A percentile compares a stretch with the other conserved stretches of the same genome.
Conservation (phyloP, 2,797 vertebrate genomes). For the Semotilus atromaculatus region DNA sequence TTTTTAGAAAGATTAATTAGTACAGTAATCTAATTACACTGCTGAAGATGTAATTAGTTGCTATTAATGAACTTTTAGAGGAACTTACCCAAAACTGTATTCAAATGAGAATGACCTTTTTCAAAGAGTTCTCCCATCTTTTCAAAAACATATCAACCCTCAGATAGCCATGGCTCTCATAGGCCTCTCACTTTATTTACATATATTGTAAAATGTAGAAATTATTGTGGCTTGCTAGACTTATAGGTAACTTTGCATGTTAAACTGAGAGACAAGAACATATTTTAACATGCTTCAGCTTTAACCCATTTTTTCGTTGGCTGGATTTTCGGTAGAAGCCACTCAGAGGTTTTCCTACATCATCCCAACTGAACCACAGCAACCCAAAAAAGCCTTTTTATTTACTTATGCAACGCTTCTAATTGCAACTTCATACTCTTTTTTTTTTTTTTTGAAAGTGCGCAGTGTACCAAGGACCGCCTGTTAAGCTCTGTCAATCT, state of each 20-base stretch:
- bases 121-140: background rate
- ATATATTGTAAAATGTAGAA: background rate
- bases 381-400: constrained; percentile 5
- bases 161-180: background rate
- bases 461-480: background rate
- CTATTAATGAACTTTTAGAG: no score
- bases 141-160: background rate
- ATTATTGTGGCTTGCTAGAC: background rate
- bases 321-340: background rate
- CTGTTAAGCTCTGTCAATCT: constrained; percentile 21
- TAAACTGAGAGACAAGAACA: background rate
- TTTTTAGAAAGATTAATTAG: no score
- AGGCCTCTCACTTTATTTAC: background rate
- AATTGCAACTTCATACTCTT: constrained; percentile 10
- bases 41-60: no score
- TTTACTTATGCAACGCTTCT: background rate
- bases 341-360: background rate
- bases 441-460: background rate
- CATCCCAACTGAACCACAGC: background rate
- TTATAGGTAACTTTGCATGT: background rate
- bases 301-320: background rate
- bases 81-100: background rate
- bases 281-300: constrained; percentile 1
- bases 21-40: no score
- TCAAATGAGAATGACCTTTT: background rate